phyloP scores from a whole-genome alignment of 2,113 vertebrate genomes.

The Conger conger region DNA sequence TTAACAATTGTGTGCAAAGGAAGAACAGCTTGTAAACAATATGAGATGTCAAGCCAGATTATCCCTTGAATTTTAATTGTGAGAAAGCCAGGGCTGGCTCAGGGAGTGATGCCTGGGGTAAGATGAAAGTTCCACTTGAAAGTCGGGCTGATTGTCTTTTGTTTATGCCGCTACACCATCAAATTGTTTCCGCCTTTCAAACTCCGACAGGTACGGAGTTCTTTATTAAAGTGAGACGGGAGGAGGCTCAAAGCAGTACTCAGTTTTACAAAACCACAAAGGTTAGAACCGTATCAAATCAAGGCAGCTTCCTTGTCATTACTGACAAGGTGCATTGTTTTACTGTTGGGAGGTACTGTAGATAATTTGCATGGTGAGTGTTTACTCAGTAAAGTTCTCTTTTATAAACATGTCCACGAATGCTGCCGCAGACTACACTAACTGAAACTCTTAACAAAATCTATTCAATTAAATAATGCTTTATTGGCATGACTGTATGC shows the following conservation, averaged over 20 bases:
- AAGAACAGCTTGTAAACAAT: neutral
- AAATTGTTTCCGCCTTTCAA: conserved; percentile 55
- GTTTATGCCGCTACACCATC: conserved; percentile 51
- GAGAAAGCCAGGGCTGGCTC: neutral
- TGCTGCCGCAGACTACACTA: too few relatives aligned
- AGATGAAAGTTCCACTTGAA: conserved; percentile 63
- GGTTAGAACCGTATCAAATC: neutral
- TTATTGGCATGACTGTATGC: too few relatives aligned
- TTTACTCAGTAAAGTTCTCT: neutral
- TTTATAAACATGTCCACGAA: neutral
- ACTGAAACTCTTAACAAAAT: too few relatives aligned
- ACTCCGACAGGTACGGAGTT: conserved; percentile 54
- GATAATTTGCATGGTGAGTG: too few relatives aligned
- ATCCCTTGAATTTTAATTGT: neutral
- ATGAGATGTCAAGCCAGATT: neutral
- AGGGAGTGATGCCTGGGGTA: conserved; percentile 25
- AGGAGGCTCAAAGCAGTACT: neutral
- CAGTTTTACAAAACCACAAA: neutral
- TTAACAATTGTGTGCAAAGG: neutral
- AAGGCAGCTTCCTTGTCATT: neutral
- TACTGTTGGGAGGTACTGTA: neutral
- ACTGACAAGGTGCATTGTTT: neutral
- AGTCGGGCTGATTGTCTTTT: conserved; percentile 64
- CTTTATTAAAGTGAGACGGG: conserved; percentile 50
- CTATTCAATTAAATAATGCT: too few relatives aligned